Percentiles rank a stretch among this genome's conserved stretches.
Evolutionary conservation across 2,888 invertebrate species (phyloP).

Genomic region (Zhengitettix transpicula): DNA sequence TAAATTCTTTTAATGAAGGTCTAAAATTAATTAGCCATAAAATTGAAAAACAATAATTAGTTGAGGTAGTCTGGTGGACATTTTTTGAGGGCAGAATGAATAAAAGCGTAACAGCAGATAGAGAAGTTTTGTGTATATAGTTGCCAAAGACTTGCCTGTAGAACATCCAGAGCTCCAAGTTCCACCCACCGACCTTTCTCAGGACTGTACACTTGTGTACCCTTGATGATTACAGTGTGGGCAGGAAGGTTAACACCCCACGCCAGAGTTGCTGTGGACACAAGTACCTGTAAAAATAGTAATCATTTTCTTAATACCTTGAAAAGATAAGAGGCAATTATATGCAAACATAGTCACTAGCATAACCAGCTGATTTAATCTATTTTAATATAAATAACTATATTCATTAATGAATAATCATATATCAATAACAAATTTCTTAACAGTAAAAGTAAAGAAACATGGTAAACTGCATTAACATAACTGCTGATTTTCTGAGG

Average conservation of each 20-base stretch:
- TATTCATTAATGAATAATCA: no score
- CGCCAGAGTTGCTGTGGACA: constrained; percentile 95
- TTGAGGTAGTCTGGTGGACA: no score
- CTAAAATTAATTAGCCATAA: neutral
- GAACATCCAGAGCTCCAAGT: constrained; percentile 87
- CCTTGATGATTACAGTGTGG: constrained; percentile 95
- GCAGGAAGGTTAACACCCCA: constrained; percentile 99
- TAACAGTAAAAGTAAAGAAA: no score
- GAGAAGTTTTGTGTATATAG: no score
- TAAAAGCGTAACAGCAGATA: no score
- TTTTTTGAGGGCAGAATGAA: no score
- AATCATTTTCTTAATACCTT: neutral
- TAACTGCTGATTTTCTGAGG: no score
- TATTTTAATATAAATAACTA: no score
- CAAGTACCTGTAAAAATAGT: constrained; percentile 45
- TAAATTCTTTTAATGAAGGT: neutral
- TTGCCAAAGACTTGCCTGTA: constrained; percentile 40
- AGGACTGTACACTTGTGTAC: constrained; percentile 95
- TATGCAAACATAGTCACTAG: no score
- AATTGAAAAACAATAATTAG: neutral
- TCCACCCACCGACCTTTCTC: constrained; percentile 98
- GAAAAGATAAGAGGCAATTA: neutral
- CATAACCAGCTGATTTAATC: no score
- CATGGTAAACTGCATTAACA: no score
- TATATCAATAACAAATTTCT: no score